A percentile compares a stretch with the other conserved stretches of the same genome.
Evolutionary conservation across 2,797 vertebrate species (phyloP).

Genomic region (Sorex maritimensis): DNA sequence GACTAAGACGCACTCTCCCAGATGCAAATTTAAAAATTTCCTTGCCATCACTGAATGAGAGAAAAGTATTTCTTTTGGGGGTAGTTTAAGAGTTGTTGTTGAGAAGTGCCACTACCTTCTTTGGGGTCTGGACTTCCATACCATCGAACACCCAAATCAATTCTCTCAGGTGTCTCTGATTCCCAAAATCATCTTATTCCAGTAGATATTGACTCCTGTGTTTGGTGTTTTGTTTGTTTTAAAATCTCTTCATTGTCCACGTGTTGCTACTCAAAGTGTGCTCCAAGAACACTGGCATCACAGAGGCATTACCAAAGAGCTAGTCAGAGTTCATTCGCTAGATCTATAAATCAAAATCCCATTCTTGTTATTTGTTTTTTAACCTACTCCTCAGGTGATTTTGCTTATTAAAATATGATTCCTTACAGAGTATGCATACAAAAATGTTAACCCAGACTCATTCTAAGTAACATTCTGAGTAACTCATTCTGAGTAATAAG

Average conservation of each 20-base stretch:
- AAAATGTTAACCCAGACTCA: neutral
- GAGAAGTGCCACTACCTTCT: neutral
- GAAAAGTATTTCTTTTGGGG: neutral
- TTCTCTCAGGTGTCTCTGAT: neutral
- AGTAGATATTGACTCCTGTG: neutral
- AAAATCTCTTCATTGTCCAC: neutral
- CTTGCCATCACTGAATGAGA: neutral
- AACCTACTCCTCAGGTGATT: neutral
- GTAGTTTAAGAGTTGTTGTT: neutral
- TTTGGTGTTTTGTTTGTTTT: neutral
- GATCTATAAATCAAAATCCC: neutral
- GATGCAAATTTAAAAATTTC: slow-evolving; percentile 1
- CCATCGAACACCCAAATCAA: slow-evolving; percentile 7
- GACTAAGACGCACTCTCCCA: neutral
- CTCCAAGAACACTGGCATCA: neutral
- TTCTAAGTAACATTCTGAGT: no score
- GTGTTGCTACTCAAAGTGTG: neutral
- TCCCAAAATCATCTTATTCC: neutral
- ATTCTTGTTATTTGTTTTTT: neutral
- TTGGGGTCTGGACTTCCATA: neutral
- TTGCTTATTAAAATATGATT: neutral
- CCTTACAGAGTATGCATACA: no score
- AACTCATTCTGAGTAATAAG: neutral
- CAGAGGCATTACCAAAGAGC: neutral
- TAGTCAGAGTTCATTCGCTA: neutral